Base-by-base conservation (phyloP, 2,113 vertebrate genomes). In the Fukomys damarensis region DNA sequence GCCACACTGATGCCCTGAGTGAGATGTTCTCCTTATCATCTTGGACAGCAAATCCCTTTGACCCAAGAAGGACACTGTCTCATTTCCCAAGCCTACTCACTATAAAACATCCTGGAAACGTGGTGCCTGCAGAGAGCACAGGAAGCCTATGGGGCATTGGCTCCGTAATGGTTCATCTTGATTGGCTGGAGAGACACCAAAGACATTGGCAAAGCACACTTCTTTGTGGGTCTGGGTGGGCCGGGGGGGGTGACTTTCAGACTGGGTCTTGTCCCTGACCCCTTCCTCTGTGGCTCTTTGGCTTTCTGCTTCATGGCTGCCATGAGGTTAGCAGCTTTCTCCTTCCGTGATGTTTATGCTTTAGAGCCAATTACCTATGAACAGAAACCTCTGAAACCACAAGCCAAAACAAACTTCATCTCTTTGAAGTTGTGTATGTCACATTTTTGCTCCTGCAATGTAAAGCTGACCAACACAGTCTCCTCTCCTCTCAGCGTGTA, bases 121-220 rank as follows among this genome's bases (percentile, higher is more conserved):
- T 19, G 7, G 30, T 58, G 20, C 7, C 28, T 5, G 0, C 0
- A 0, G 10, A 30, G 54, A 49, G 19, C 3, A n/a, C 1, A 5
- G 58, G 14, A 56, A 41, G 35, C 41, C 63, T 14, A 0, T 3
- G 3, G n/a, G 46, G 10, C 8, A 20, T 0, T 32, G 66, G 61
- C 61, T 65, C 30, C 13, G 63, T 30, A 8, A 32, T 32, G 63
- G 28, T 65, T 65, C 11, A 24, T 65, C 63, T 65, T 65, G 63
- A 65, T 65, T 30, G 63, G 63, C 63, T 32, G 12, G 30, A 65
- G 30, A 65, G 63, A 32, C 63, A 65, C 63, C 30, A 3, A 52
- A 43, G 74, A 49, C 41, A 32, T 35, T 5, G 11, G 38, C 28
- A 17, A 77, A 52, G 76, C 43, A 9, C 3, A 32, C 28, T 19